Conservation (phyloP, 2,113 vertebrate species). For the Forbesichthys agassizii region DNA sequence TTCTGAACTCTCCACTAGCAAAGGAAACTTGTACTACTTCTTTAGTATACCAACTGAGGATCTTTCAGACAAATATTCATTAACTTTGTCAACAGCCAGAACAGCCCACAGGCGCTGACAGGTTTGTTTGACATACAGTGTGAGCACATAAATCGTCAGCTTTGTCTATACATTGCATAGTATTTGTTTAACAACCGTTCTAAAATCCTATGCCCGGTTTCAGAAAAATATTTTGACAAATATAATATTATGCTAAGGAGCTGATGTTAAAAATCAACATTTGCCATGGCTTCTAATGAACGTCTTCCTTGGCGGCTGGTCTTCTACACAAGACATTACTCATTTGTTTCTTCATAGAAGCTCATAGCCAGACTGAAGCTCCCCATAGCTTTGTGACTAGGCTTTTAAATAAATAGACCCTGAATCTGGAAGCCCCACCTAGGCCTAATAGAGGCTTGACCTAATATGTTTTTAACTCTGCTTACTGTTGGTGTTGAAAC, state of each 20-base stretch:
- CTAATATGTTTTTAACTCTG: conserved; percentile 78
- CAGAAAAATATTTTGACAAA: background rate
- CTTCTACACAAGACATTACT: background rate
- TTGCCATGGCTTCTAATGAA: background rate
- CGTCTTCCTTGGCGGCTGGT: conserved; percentile 17
- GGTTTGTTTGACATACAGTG: too few species aligned
- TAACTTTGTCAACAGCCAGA: too few species aligned
- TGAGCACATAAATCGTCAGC: too few species aligned
- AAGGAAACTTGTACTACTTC: too few species aligned
- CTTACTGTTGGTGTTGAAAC: conserved; percentile 67
- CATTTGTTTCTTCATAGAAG: conserved; percentile 6
- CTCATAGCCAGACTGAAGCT: conserved; percentile 14
- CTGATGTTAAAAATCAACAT: background rate
- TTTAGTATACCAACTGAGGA: too few species aligned
- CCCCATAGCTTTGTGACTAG: conserved; percentile 32
- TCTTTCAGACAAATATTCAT: too few species aligned
- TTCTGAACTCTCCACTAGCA: too few species aligned
- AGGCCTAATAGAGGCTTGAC: conserved; percentile 79
- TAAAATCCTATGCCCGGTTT: too few species aligned
- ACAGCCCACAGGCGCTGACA: too few species aligned
- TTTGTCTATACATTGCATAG: too few species aligned
- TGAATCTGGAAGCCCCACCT: conserved; percentile 69
- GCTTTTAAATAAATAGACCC: conserved; percentile 73
- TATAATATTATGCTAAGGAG: background rate
- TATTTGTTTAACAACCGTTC: too few species aligned